These are phyloP conservation scores for Montipora sp. DNA, from an alignment of 64 coral and sea anemone species.

Conservation along the genomic window DNA sequence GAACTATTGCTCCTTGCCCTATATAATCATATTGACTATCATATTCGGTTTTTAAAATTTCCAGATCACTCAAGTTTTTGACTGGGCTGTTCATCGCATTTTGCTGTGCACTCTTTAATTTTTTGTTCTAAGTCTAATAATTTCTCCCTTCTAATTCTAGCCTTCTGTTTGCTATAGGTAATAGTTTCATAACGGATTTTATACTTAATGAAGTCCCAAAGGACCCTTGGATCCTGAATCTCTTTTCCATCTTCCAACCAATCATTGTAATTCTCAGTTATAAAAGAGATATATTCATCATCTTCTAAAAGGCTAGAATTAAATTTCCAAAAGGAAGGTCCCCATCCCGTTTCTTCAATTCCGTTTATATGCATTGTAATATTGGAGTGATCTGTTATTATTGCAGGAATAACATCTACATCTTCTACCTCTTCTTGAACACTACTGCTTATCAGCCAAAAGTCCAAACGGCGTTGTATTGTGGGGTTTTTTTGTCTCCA, in stretches of 20 bases:
- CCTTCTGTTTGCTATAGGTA: conserved; percentile 38
- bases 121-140: conserved; percentile 31
- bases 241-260: conserved; percentile 49
- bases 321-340: conserved; percentile 62
- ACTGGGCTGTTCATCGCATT: not conserved
- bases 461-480: conserved; percentile 30
- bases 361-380: conserved; percentile 39
- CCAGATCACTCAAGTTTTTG: conserved; percentile 29
- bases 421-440: conserved; percentile 42
- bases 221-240: conserved; percentile 29
- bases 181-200: conserved; percentile 51
- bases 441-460: conserved; percentile 27
- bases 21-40: conserved; percentile 64
- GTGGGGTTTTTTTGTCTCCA: conserved; percentile 20
- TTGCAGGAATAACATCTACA: conserved; percentile 37
- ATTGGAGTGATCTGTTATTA: conserved; percentile 48
- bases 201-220: conserved; percentile 51
- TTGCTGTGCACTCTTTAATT: conserved; percentile 30
- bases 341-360: conserved; percentile 30
- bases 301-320: conserved; percentile 44
- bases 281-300: conserved; percentile 7
- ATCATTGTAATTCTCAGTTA: conserved; percentile 2
- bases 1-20: conserved; percentile 42
- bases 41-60: conserved; percentile 53
- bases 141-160: conserved; percentile 56